Evolutionary conservation across 2,888 invertebrate genomes (phyloP).

Genomic region (Sminthurinus aureus): DNA sequence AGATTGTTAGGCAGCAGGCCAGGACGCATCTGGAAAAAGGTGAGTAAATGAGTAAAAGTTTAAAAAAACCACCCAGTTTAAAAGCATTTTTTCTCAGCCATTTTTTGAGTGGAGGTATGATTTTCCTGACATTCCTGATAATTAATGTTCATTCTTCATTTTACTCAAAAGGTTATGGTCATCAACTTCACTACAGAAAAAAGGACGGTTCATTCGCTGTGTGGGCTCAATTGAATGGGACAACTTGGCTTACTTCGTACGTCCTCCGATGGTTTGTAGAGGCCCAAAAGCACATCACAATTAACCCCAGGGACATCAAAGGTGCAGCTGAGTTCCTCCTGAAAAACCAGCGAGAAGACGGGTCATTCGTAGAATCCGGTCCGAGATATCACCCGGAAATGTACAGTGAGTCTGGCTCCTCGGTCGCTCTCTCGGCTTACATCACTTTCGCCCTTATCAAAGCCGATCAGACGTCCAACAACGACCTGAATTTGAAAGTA

Average conservation of each 20-base stretch:
- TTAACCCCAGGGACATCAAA: conserved; percentile 64
- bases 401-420: conserved; percentile 61
- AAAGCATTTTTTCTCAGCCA: no score
- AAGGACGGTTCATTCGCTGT: conserved; percentile 63
- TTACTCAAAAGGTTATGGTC: conserved; percentile 92
- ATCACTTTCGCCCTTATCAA: conserved; percentile 65
- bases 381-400: conserved; percentile 65
- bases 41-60: no score
- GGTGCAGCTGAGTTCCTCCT: conserved; percentile 66
- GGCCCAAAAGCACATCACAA: conserved; percentile 64
- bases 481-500: background rate
- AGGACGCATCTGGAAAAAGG: conserved; percentile 64
- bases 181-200: conserved; percentile 73
- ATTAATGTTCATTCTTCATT: no score
- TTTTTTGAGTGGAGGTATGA: no score
- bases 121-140: no score
- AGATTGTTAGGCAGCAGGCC: background rate
- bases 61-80: no score
- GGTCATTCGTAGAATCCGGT: conserved; percentile 65
- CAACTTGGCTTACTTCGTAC: conserved; percentile 66
- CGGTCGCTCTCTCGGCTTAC: conserved; percentile 65
- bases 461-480: background rate
- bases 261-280: conserved; percentile 66
- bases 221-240: background rate
- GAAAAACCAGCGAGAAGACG: conserved; percentile 64